These are phyloP conservation scores for Agonopterix heracliana DNA, from an alignment of 2,888 invertebrate species.

Conservation along the genomic window DNA sequence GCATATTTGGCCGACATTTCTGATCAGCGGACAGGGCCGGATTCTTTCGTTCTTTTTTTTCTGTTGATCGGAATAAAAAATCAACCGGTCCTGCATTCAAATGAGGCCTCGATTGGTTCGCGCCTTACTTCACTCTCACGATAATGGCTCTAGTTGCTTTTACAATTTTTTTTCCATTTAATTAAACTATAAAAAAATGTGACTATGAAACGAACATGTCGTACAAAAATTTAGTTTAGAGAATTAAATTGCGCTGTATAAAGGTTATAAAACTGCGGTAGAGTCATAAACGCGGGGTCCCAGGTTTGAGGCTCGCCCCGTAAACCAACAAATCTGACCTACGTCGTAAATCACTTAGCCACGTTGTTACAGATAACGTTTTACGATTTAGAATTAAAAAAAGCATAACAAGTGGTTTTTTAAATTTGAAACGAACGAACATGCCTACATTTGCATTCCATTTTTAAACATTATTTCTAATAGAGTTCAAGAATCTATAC, in stretches of 20 bases:
- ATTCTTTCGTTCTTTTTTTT: conserved; percentile 29
- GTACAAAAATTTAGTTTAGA: conserved; percentile 32
- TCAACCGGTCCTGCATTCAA: conserved; percentile 53
- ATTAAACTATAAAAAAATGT: not conserved
- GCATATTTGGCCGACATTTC: conserved; percentile 39
- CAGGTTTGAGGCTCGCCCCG: conserved; percentile 56
- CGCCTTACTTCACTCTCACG: conserved; percentile 24
- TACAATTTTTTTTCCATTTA: not conserved
- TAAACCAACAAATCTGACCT: conserved; percentile 74
- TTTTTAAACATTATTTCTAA: conserved; percentile 2
- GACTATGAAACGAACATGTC: conserved; percentile 16
- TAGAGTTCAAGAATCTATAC: conserved; percentile 38
- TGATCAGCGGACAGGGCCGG: conserved; percentile 32
- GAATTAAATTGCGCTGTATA: conserved; percentile 40
- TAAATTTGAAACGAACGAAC: not conserved
- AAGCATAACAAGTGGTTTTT: conserved; percentile 1
- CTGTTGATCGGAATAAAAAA: conserved; percentile 37
- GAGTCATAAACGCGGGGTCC: conserved; percentile 61
- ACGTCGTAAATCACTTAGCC: conserved; percentile 73
- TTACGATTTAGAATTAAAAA: conserved; percentile 47
- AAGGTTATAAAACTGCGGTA: conserved; percentile 55
- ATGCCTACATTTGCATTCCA: too few relatives aligned
- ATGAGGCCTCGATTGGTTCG: conserved; percentile 50
- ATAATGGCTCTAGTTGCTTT: conserved; percentile 2
- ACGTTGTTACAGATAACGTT: conserved; percentile 69